phyloP scores from a whole-genome alignment of 2,797 vertebrate species.

The Brotula barbata region DNA sequence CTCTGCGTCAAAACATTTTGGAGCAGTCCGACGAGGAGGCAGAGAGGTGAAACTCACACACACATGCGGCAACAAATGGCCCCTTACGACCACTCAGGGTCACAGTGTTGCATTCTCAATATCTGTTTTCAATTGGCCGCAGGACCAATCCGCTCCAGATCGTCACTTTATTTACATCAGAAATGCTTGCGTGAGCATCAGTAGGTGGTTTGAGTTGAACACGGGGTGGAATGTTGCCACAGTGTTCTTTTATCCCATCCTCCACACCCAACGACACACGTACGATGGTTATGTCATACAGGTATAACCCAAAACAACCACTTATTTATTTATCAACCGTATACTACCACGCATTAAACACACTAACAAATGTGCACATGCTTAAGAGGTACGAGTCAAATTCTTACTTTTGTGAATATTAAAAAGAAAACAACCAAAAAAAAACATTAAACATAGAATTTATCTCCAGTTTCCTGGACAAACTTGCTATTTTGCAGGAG shows the following conservation, averaged over 20 bases:
- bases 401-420: no score
- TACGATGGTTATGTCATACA: constrained; percentile 26
- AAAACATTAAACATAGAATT: no score
- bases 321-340: no score
- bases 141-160: constrained; percentile 48
- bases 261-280: constrained; percentile 33
- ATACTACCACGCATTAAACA: no score
- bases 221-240: constrained; percentile 11
- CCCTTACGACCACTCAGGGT: constrained; percentile 16
- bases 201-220: constrained; percentile 35
- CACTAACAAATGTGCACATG: no score
- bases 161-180: constrained; percentile 59
- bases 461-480: no score
- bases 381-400: no score
- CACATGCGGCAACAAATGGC: background rate
- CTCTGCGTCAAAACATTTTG: background rate
- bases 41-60: constrained; percentile 1
- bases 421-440: no score
- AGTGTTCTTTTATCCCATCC: constrained; percentile 3
- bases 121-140: constrained; percentile 43
- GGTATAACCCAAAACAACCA: constrained; percentile 17
- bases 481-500: no score
- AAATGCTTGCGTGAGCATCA: constrained; percentile 38
- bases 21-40: background rate
- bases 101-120: constrained; percentile 13